Base-by-base conservation (phyloP, 2,888 invertebrate species). In the Lasioglossum villosulum region DNA sequence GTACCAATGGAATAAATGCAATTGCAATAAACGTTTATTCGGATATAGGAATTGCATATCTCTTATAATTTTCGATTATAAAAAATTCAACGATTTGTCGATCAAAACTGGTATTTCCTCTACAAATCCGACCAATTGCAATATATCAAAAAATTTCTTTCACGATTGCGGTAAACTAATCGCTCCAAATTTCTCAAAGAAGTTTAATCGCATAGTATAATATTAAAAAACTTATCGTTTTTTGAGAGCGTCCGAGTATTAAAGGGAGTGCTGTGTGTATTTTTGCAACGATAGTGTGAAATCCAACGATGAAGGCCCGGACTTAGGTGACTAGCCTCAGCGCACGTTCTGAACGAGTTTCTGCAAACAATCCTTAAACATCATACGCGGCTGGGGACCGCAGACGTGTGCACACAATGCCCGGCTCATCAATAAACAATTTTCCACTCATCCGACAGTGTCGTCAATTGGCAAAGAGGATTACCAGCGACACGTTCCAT, bases 381-480 rank as follows among this genome's bases (percentile, higher is more conserved):
- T 23, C 68, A 19, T 66, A 37, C 63, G 37, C 16, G 52, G 5
- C 52, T 48, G 72, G 72, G 6, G 30, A 23, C 42, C 4, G 27
- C n/a, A 45, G 4, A 16, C 34, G 23, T 16, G 14, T 42, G 4
- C 10, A 19, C 19, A n/a, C 75, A 73, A 37, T 37, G 16, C 68
- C 23, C 39, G 12, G n/a, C 16, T 52, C 30, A 23, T 42, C 8
- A 34, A 14, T 48, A 30, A 48, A 23, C 59, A 30, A 27, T 27
- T 70, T 81, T 30, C 63, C 72, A 72, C 63, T 74, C 8, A 19
- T 27, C 37, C 14, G 70, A 27, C 52, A 56, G 39, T 45, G 27
- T 75, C 73, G 45, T 78, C 48, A 75, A 56, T 75, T 84, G 27
- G 39, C n/a, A 66, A 84, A 75, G 75, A 56, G 56, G 78, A 84